Percentiles rank a stretch among this genome's conserved stretches.
Evolutionary conservation across 1,140 invertebrate species (phyloP).

Genomic region (Meloidogyne floridensis): DNA sequence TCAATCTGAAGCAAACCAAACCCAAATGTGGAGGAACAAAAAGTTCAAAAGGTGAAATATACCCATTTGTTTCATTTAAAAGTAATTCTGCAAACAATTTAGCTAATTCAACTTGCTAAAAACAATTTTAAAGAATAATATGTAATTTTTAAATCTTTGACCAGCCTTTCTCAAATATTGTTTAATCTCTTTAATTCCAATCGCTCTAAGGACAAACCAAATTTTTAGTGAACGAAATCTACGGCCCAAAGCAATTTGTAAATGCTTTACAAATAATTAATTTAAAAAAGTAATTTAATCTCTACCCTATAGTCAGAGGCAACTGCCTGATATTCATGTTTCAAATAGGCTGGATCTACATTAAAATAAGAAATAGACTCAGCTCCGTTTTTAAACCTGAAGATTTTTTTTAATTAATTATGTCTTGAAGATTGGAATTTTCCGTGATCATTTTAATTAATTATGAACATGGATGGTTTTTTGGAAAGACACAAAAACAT

Average conservation of each 20-base stretch:
- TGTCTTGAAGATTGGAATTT: not conserved
- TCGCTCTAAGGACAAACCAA: slow-evolving; percentile 77
- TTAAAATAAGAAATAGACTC: slow-evolving; percentile 79
- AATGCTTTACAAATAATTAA: slow-evolving; percentile 29
- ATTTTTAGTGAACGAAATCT: slow-evolving; percentile 88
- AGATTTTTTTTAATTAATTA: slow-evolving; percentile 1
- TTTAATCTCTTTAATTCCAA: slow-evolving; percentile 38
- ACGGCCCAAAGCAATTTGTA: slow-evolving; percentile 72
- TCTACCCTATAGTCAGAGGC: slow-evolving; percentile 71
- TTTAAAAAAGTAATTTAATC: not conserved
- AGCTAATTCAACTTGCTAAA: slow-evolving; percentile 58
- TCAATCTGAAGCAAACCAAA: slow-evolving; percentile 83
- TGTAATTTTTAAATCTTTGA: slow-evolving; percentile 50
- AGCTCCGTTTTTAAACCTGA: slow-evolving; percentile 69
- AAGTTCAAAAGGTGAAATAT: slow-evolving; percentile 74
- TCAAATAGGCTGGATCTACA: slow-evolving; percentile 90
- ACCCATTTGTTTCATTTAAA: slow-evolving; percentile 51
- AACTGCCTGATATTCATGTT: slow-evolving; percentile 74
- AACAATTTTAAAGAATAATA: not conserved
- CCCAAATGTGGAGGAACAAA: slow-evolving; percentile 76
- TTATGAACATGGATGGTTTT: too few species aligned
- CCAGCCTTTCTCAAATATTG: slow-evolving; percentile 33
- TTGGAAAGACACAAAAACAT: too few species aligned
- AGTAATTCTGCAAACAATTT: slow-evolving; percentile 65
- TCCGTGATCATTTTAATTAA: too few species aligned